Evolutionary conservation across 1,140 invertebrate species (phyloP).

Genomic region (Aphelenchoides fujianensis): DNA sequence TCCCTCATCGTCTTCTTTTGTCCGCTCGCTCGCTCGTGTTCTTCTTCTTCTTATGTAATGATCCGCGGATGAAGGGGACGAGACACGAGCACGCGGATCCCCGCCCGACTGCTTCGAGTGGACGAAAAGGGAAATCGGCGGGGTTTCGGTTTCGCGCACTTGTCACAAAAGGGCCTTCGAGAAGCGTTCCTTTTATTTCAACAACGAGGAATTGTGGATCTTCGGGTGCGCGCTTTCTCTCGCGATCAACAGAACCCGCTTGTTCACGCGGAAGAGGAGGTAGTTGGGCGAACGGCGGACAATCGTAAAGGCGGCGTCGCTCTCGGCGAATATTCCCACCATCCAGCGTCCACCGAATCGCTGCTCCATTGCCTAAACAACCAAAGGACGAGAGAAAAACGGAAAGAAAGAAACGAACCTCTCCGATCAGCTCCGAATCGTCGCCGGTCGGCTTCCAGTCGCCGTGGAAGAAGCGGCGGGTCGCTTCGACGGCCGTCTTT

Average conservation of each 20-base stretch:
- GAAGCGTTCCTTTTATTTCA: no score
- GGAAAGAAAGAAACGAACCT: no score
- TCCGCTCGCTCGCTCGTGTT: no score
- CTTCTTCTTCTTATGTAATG: no score
- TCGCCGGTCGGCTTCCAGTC: slow-evolving; percentile 23
- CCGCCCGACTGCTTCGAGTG: no score
- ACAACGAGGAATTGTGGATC: not conserved
- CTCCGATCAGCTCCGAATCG: slow-evolving; percentile 24
- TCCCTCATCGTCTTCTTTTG: no score
- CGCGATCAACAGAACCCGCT: slow-evolving; percentile 29
- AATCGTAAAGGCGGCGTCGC: slow-evolving; percentile 36
- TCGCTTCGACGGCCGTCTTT: not conserved
- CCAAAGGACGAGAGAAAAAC: not conserved
- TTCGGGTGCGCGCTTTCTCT: slow-evolving; percentile 16
- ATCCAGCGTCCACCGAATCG: slow-evolving; percentile 29
- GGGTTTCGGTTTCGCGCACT: no score
- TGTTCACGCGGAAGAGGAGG: slow-evolving; percentile 32
- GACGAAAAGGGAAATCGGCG: no score
- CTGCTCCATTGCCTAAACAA: slow-evolving; percentile 28
- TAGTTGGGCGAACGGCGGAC: slow-evolving; percentile 32
- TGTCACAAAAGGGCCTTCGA: no score
- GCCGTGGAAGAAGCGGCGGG: slow-evolving; percentile 15
- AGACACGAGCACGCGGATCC: no score
- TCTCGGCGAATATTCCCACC: slow-evolving; percentile 28
- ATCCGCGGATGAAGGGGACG: no score